phyloP scores from a whole-genome alignment of 2,888 invertebrate species.

The Gryllus longicercus region DNA sequence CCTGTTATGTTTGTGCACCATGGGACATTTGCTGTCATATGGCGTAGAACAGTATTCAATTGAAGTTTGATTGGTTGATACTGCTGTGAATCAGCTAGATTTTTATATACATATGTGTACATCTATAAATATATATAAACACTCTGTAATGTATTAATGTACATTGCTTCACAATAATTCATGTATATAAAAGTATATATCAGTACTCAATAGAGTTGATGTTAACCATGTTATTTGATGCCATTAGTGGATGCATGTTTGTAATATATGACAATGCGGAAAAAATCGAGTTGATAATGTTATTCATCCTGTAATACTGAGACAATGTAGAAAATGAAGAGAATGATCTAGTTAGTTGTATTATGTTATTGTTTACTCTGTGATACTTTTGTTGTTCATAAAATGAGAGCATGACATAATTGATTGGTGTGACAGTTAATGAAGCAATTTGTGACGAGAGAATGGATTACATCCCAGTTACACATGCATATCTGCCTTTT shows the following conservation, averaged over 20 bases:
- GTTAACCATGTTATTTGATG: slow-evolving; percentile 10
- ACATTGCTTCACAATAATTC: slow-evolving; percentile 30
- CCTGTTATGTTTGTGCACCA: slow-evolving; percentile 10
- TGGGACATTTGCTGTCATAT: slow-evolving; percentile 11
- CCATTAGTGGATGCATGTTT: slow-evolving; percentile 17
- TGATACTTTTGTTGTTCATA: background rate
- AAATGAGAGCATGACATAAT: background rate
- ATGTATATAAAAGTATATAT: slow-evolving; percentile 27
- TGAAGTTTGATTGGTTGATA: slow-evolving; percentile 17
- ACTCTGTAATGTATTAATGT: slow-evolving; percentile 25
- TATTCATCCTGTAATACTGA: background rate
- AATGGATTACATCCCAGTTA: background rate
- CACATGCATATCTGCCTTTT: background rate
- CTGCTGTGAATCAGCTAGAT: background rate
- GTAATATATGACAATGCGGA: background rate
- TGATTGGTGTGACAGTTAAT: background rate
- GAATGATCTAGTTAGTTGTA: background rate
- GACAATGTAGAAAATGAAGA: background rate
- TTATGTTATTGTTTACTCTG: slow-evolving; percentile 17
- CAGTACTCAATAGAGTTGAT: slow-evolving; percentile 1
- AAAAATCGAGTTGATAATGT: background rate
- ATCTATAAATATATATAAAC: slow-evolving; percentile 24
- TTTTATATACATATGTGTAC: slow-evolving; percentile 25
- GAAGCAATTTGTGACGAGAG: background rate
- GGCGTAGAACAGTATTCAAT: background rate